phyloP scores from a whole-genome alignment of 2,113 vertebrate species.

The Sander lucioperca region DNA sequence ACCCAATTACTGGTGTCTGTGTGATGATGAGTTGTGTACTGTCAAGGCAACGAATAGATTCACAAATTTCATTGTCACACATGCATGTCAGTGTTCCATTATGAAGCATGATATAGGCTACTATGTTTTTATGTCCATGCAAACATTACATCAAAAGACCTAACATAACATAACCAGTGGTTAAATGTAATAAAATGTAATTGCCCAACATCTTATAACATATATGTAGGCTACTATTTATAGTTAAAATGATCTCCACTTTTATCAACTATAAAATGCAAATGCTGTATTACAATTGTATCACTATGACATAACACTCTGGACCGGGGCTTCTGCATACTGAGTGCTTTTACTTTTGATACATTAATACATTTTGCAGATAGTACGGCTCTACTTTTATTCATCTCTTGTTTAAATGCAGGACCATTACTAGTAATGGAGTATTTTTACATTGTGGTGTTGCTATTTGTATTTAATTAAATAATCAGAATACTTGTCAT shows the following conservation, averaged over 20 bases:
- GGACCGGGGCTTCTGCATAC: not conserved
- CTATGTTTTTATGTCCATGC: not conserved
- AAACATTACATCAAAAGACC: not conserved
- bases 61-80: constrained; percentile 18
- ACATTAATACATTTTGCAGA: not conserved
- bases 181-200: not conserved
- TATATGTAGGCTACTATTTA: too few species aligned
- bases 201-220: too few species aligned
- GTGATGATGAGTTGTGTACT: constrained; percentile 42
- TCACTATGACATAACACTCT: not conserved
- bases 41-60: constrained; percentile 54
- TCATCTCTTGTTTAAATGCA: not conserved
- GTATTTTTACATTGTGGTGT: not conserved
- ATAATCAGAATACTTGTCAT: not conserved
- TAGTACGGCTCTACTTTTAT: not conserved
- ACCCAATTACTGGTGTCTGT: constrained; percentile 48
- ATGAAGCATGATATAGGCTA: not conserved
- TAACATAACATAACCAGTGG: not conserved
- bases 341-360: not conserved
- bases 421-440: too few species aligned
- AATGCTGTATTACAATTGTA: not conserved
- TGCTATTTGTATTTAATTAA: not conserved
- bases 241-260: too few species aligned
- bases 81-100: not conserved
- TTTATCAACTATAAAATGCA: not conserved